Conservation (phyloP, 1,140 invertebrate genomes). For the Contarinia nasturtii region DNA sequence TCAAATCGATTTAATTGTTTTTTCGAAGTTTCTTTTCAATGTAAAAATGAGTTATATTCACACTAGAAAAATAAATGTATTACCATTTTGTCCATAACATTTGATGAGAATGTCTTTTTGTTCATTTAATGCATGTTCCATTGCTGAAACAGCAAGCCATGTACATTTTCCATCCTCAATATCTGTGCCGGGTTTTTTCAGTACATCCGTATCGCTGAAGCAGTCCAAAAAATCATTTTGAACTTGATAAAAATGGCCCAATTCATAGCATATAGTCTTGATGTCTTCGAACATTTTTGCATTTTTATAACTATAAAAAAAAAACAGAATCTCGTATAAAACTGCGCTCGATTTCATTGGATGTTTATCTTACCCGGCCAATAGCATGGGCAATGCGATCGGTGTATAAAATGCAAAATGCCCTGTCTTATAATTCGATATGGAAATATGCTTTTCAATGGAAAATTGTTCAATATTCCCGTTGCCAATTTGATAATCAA, state of each 20-base stretch:
- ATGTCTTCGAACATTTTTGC: not conserved
- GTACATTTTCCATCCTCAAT: conserved; percentile 83
- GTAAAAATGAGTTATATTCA: not conserved
- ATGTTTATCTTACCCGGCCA: conserved; percentile 40
- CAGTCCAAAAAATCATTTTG: conserved; percentile 80
- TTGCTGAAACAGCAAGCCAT: conserved; percentile 67
- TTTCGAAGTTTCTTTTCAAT: no score
- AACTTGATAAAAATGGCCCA: conserved; percentile 7
- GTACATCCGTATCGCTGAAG: conserved; percentile 53
- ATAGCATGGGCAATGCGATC: conserved; percentile 55
- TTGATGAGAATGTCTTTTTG: conserved; percentile 48
- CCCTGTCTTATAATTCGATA: conserved; percentile 81
- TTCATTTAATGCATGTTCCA: conserved; percentile 41
- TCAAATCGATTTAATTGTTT: no score
- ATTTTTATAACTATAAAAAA: conserved; percentile 29
- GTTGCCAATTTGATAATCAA: conserved; percentile 39
- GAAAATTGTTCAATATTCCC: conserved; percentile 48
- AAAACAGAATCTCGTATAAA: conserved; percentile 69
- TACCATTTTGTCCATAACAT: conserved; percentile 42
- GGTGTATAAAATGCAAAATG: conserved; percentile 80
- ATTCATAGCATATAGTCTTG: not conserved
- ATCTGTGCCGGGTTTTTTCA: conserved; percentile 72
- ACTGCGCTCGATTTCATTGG: conserved; percentile 53
- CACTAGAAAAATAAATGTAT: not conserved
- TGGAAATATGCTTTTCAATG: conserved; percentile 56